These are phyloP conservation scores for Drymodes brunneopygia DNA, from an alignment of 2,113 vertebrate genomes.

Conservation along the genomic window DNA sequence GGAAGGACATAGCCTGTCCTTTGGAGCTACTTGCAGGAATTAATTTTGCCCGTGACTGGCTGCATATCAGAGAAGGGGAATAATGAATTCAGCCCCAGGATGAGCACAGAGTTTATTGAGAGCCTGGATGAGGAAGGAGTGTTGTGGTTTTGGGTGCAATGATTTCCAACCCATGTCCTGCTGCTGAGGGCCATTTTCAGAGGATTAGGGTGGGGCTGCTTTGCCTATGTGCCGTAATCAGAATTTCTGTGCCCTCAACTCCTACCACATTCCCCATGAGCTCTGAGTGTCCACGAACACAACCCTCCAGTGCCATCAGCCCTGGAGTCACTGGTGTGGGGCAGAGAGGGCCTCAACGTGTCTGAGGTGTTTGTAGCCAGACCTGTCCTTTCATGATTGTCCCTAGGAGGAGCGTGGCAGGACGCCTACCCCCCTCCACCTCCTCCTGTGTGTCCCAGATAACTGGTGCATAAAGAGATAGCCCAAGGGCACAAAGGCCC, in stretches of 20 bases:
- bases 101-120: neutral
- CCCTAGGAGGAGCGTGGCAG: neutral
- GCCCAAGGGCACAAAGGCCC: too few relatives aligned
- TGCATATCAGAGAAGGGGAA: neutral
- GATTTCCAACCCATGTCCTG: accelerated
- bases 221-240: neutral
- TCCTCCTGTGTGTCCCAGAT: too few relatives aligned
- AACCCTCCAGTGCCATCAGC: accelerated
- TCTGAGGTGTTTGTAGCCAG: neutral
- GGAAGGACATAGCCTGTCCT: neutral
- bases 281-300: accelerated
- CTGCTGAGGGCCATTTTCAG: neutral
- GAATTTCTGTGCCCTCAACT: accelerated
- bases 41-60: neutral
- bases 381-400: neutral
- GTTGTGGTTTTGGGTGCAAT: accelerated
- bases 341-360: accelerated
- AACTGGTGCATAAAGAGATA: too few relatives aligned
- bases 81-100: neutral
- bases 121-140: accelerated
- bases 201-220: neutral
- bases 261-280: accelerated
- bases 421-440: too few relatives aligned
- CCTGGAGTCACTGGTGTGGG: neutral
- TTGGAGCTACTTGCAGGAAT: neutral